Evolutionary conservation across 2,888 invertebrate genomes (phyloP), one percentile per base, ranked within the genome.

Genomic region (Hypselothyrea guttata): DNA sequence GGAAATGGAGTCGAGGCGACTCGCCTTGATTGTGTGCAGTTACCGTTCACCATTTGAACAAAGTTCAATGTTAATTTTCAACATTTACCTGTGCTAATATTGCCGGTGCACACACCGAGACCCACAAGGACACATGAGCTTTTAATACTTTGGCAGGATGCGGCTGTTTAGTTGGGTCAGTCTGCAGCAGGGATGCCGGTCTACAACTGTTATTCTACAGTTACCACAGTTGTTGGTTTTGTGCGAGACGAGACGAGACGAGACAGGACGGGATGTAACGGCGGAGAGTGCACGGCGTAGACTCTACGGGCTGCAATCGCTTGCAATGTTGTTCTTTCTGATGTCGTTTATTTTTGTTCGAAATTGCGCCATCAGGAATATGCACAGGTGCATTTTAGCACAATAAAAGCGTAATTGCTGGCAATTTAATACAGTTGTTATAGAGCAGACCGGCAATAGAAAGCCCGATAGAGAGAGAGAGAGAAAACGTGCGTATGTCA

Each of bases 281-380:
- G 33, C 0, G 16, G 7, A 9, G n/a, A 12, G 7, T 15, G 12
- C 15, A n/a, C 22, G 11, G 30, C 18, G 34, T 2, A 38, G n/a
- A 16, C 15, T 13, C 11, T 8, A 7, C 35, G 5, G 53, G 12
- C 34, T 48, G 38, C 49, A 61, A 16, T 57, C 48, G 53, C 61
- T 61, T 62, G 67, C 68, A 73, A 71, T 85, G 84, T 82, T 82
- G 74, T 79, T 85, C 82, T 85, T 83, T 74, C 81, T 76, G 77
- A 82, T 82, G 74, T 84, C 84, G 77, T 85, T 85, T 82, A 74
- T 82, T 82, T 84, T 85, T 76, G 84, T 82, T 84, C 81, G 86
- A 82, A 82, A 82, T 82, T 82, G 86, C 86, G 81, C 81, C 86
- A 85, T 83, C 84, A 85, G 86, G 86, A 82, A 79, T 82, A 85